Evolutionary conservation across 2,797 vertebrate species (phyloP).

Genomic region (Agapornis canus): DNA sequence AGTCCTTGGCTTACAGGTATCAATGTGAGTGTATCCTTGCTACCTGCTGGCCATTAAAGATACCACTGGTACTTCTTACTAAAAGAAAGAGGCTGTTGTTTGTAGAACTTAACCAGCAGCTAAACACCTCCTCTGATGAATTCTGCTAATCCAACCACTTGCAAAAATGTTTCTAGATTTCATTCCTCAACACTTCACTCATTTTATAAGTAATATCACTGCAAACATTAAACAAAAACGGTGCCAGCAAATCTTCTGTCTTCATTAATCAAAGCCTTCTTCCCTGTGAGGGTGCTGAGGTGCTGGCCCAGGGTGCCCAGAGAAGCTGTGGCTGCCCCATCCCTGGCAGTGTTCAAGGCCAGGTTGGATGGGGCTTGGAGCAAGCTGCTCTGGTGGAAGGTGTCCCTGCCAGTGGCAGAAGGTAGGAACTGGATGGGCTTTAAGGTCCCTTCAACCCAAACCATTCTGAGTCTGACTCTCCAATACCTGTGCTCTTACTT

Average conservation of each 20-base stretch:
- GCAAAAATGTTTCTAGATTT: not conserved
- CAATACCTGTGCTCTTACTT: not conserved
- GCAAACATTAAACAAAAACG: not conserved
- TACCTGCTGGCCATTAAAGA: too few species aligned
- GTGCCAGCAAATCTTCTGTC: not conserved
- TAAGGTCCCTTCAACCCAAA: not conserved
- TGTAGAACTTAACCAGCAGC: not conserved
- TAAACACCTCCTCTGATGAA: not conserved
- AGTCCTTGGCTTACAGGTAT: not conserved
- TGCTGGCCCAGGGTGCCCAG: not conserved
- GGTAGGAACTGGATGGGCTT: not conserved
- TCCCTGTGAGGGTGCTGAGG: not conserved
- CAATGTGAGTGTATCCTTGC: rapidly evolving
- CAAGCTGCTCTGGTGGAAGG: not conserved
- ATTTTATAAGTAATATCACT: not conserved
- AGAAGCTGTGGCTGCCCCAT: not conserved
- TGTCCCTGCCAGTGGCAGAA: not conserved
- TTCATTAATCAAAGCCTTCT: not conserved
- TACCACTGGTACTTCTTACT: not conserved
- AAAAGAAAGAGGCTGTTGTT: rapidly evolving
- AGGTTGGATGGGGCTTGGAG: not conserved
- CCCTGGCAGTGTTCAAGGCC: not conserved
- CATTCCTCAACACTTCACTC: not conserved
- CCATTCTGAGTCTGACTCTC: not conserved
- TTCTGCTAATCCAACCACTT: not conserved